Base-by-base conservation (phyloP, 1,140 invertebrate species). In the Caenorhabditis tropicalis region DNA sequence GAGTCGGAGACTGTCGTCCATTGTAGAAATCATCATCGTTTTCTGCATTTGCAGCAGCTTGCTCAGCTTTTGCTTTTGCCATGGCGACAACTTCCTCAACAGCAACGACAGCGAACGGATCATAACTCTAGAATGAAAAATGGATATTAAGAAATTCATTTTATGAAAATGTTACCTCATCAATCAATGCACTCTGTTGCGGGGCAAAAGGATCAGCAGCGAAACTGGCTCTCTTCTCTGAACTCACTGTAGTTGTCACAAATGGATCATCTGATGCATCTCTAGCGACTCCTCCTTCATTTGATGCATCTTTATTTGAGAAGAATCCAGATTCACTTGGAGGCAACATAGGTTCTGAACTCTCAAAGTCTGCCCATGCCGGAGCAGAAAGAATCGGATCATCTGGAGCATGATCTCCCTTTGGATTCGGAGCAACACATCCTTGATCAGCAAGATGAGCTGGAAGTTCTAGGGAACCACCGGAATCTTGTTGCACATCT, bases 81-180 rank as follows among this genome's bases (percentile, higher is more conserved):
- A 90, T 88, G n/a, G 88, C 90, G 3, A 91, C 87, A 2, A 91
- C 86, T 58, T 91, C 90, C 3, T 91, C 90, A 19, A 87, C 87
- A 0, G 90, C 85, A 33, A 85, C 79, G 1, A 89, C 88, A 43
- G 91, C 90, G 36, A 91, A 91, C 19, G 90, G 90, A 85, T 91
- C 90, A 79, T 86, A 90, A 24, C 60, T 82, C 87, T 87, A 83
- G 19, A 88, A 88, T 82, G 15, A 33, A 19, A 46, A 16, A 10
- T 19, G 4, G 19, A n/a, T 51, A 31, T 21, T 81, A 1, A 9
- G 21, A 21, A 86, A 33, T 15, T 85, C 2, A 3, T 51, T n/a
- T n/a, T n/a, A n/a, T n/a, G n/a, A n/a, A n/a, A 7, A 49, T 56
- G 58, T 49, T 31, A 87, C 87, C 43, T 87, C 85, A 33, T 83